Base-by-base conservation (phyloP, 1,140 invertebrate genomes). In the Lepeophtheirus salmonis region DNA sequence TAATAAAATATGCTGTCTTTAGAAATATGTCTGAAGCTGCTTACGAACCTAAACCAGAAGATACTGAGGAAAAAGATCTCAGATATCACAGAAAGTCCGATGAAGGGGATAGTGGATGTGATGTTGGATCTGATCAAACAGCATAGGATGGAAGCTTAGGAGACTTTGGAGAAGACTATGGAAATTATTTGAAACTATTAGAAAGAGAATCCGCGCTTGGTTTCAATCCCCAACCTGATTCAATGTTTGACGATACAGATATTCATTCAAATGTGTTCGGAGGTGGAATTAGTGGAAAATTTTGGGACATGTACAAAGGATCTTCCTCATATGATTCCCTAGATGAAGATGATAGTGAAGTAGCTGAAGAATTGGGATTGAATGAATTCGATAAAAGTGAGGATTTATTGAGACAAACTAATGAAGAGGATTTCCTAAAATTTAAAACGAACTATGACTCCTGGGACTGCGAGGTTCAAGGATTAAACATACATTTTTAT, bases 81-180 rank as follows among this genome's bases (percentile, higher is more conserved):
- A 20, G 20, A 20, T 3, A 50, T 50, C 16, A 50, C 3, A 3
- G 3, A 20, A 50, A 17, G 49, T n/a, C 2, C 2, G 52, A 22
- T 54, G 52, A 54, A 16, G 52, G 23, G 2, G 14, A 20, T 3
- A 54, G 17, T n/a, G 52, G 23, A 3, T 17, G 49, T 20, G 1
- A 20, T 2, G 52, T 22, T 16, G 2, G 52, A 54, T 22, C 52
- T 22, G 23, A 17, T n/a, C n/a, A n/a, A n/a, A n/a, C n/a, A n/a
- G n/a, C n/a, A 54, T 17, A 22, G 2, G 52, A 17, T 54, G 16
- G 17, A 4, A n/a, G 17, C 3, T 20, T 54, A 22, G 52, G 52
- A 18, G 52, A 16, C 14, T 54, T 54, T 54, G 52, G 52, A 2
- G 52, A 22, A 22, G 52, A 54, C n/a, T 54, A 54, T 54, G 52